Evolutionary conservation across 2,888 invertebrate genomes (phyloP).

Genomic region (Ischnus inquisitorius): DNA sequence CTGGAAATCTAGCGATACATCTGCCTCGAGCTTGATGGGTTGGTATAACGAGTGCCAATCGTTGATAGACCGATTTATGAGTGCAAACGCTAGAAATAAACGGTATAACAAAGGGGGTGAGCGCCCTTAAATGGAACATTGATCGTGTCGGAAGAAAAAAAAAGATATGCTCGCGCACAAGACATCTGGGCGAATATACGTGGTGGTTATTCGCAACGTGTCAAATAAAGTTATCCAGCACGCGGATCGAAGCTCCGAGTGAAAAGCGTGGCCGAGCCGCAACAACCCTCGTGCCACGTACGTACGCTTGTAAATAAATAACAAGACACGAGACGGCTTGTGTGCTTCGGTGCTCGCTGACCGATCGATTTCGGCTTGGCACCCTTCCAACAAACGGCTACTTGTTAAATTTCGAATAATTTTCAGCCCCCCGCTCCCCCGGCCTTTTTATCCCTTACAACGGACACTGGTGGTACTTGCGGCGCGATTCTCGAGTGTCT

Average conservation of each 20-base stretch:
- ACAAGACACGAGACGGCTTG: slow-evolving; percentile 73
- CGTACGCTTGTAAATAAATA: slow-evolving; percentile 78
- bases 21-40: too few species aligned
- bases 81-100: background rate
- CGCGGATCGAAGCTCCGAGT: slow-evolving; percentile 49
- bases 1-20: too few species aligned
- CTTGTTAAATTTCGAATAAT: slow-evolving; percentile 75
- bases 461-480: slow-evolving; percentile 14
- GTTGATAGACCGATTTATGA: background rate
- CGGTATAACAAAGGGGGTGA: background rate
- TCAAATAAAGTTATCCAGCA: slow-evolving; percentile 63
- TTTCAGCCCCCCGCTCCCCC: slow-evolving; percentile 29
- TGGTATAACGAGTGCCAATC: too few species aligned
- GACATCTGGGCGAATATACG: slow-evolving; percentile 4
- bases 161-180: background rate
- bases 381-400: slow-evolving; percentile 71
- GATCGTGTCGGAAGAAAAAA: background rate
- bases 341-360: slow-evolving; percentile 65
- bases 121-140: slow-evolving; percentile 2
- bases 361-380: slow-evolving; percentile 78
- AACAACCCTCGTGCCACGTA: slow-evolving; percentile 68
- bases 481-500: slow-evolving; percentile 18
- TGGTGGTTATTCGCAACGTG: slow-evolving; percentile 23
- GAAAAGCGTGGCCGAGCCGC: slow-evolving; percentile 44
- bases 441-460: slow-evolving; percentile 4